phyloP scores from a whole-genome alignment of 2,113 vertebrate species.

The Hypocryptadius cinnamomeus region DNA sequence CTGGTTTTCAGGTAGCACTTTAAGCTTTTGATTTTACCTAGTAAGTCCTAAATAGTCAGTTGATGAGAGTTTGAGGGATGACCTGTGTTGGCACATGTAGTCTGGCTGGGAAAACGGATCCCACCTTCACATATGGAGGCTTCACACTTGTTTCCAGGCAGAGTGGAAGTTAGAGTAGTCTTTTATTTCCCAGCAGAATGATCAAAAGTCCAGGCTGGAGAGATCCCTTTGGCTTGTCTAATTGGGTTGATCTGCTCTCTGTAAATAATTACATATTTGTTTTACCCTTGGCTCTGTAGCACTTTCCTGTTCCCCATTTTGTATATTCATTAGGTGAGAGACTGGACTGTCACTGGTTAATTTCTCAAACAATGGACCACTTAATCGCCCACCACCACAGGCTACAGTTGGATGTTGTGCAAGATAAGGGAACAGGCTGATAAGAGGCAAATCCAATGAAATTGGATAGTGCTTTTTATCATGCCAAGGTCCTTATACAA shows the following conservation, averaged over 20 bases:
- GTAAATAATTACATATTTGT: background rate
- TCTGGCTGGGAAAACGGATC: background rate
- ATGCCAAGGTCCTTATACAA: background rate
- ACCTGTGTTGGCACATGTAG: background rate
- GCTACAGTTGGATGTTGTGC: too few species aligned
- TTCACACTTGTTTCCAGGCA: background rate
- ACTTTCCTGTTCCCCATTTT: background rate
- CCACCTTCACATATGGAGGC: background rate
- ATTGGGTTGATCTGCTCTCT: background rate
- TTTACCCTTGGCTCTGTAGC: background rate
- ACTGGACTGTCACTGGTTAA: background rate
- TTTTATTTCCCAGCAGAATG: background rate
- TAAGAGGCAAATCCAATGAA: background rate
- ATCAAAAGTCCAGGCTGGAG: background rate
- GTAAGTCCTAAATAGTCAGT: background rate
- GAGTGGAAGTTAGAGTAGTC: background rate
- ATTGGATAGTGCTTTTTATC: background rate
- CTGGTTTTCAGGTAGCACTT: background rate
- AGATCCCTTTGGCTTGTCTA: background rate
- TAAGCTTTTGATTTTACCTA: background rate
- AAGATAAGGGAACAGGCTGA: background rate
- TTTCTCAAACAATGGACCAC: background rate
- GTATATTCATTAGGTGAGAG: background rate
- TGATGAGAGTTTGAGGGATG: background rate
- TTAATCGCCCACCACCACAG: background rate